A percentile compares a stretch with the other conserved stretches of the same genome.
Conservation (phyloP, 2,113 vertebrate genomes). For the Dipodomys ordii region DNA sequence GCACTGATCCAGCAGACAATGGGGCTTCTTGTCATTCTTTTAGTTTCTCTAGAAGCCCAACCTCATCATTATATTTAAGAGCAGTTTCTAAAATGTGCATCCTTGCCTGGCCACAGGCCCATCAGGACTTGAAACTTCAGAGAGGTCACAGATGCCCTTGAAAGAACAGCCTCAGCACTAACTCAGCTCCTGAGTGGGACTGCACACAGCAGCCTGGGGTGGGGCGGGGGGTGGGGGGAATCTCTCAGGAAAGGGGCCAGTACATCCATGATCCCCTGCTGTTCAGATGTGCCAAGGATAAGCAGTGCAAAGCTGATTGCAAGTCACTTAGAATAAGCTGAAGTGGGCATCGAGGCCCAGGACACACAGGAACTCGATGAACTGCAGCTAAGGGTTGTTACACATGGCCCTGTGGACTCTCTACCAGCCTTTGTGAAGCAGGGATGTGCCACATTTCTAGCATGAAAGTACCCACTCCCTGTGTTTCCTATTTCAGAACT, state of each 20-base stretch:
- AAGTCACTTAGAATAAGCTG: background rate
- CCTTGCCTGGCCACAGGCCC: background rate
- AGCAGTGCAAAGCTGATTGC: fast-evolving
- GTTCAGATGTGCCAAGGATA: background rate
- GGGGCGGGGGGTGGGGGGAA: background rate
- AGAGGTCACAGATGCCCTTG: background rate
- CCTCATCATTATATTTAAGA: background rate
- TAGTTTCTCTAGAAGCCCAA: conserved; percentile 35
- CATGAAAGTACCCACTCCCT: background rate
- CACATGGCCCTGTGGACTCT: background rate
- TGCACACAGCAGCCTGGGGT: background rate
- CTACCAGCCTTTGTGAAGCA: background rate
- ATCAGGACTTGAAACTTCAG: background rate
- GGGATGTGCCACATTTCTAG: background rate
- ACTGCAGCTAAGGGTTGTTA: background rate
- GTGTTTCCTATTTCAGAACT: background rate
- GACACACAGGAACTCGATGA: background rate
- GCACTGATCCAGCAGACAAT: background rate
- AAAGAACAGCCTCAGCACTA: conserved; percentile 5
- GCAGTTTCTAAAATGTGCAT: background rate
- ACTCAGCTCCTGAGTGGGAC: background rate
- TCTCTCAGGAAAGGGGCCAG: fast-evolving
- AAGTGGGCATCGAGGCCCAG: background rate
- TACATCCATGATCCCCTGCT: background rate
- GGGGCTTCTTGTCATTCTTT: background rate